Evolutionary conservation across 2,113 vertebrate species (phyloP), one percentile per base, ranked within the genome.

Genomic region (Zosterops borbonicus): DNA sequence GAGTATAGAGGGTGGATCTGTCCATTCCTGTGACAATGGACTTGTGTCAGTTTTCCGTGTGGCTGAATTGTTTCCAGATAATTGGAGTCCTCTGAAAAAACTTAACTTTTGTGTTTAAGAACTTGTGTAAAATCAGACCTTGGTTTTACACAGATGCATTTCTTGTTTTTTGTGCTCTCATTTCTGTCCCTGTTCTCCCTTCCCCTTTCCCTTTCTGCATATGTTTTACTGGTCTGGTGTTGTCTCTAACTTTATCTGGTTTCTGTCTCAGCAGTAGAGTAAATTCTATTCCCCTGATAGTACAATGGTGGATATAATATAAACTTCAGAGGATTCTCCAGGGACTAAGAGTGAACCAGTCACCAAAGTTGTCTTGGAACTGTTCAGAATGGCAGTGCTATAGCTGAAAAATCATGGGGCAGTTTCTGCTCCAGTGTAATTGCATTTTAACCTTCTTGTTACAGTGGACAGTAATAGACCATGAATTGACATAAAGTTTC

Each of bases 261-360:
- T 87, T 97, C 96, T 95, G 88, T 92, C 95, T 97, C 96, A 96
- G 94, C 94, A 96, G 90, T 93, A 96, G 92, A 95, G 91, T 96
- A 95, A 96, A 94, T 92, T 96, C 90, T 94, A 76, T 86, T 96
- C 28, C 88, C 90, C 86, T 89, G 71, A 11, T 95, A 93, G 93
- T 95, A 62, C 90, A 93, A 83, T 96, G 94, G 91, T 95, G 96
- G 93, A 92, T 82, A 65, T 50, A 94, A 96, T 96, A 33, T 78
- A 94, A 91, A 84, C 96, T 52, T 63, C 89, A 92, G 90, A 94
- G 92, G 94, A 95, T 91, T 95, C 94, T 97, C 82, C 96, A 96
- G 95, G 95, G 94, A 94, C 63, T 97, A 83, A 94, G 96, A 97
- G 80, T 88, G 93, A 96, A 89, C 76, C 94, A 92, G 83, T 96